Percentiles rank a stretch among this genome's conserved stretches.
phyloP scores from a whole-genome alignment of 2,113 vertebrate genomes.

The Hoplias malabaricus region DNA sequence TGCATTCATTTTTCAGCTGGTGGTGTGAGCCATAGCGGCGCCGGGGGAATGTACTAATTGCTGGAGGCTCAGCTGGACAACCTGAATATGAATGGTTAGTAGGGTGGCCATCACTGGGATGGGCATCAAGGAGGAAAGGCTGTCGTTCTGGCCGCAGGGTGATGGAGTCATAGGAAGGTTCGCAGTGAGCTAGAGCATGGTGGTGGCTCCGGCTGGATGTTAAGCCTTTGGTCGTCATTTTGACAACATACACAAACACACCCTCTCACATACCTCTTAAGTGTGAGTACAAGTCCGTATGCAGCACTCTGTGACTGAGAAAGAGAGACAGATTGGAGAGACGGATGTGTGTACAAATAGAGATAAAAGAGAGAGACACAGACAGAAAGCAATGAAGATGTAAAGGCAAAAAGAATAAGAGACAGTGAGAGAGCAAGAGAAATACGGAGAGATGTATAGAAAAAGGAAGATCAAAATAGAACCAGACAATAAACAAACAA shows the following conservation, averaged over 20 bases:
- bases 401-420: background rate
- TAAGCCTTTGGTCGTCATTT: constrained; percentile 92
- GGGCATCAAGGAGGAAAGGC: constrained; percentile 86
- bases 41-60: constrained; percentile 95
- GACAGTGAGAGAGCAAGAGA: constrained; percentile 16
- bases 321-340: constrained; percentile 1
- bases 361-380: background rate
- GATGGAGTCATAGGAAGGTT: constrained; percentile 79
- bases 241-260: constrained; percentile 44
- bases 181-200: constrained; percentile 83
- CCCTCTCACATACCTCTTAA: constrained; percentile 30
- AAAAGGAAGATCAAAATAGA: background rate
- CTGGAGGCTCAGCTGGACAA: constrained; percentile 85
- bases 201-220: constrained; percentile 90
- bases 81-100: constrained; percentile 76
- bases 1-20: constrained; percentile 78
- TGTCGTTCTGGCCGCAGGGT: constrained; percentile 81
- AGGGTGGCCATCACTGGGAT: constrained; percentile 75
- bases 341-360: constrained; percentile 1
- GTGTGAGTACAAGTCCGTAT: constrained; percentile 8
- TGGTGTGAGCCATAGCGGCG: constrained; percentile 93
- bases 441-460: background rate
- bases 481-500: background rate
- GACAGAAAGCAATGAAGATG: background rate
- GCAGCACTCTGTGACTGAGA: background rate